phyloP scores from a whole-genome alignment of 2,113 vertebrate genomes.

The Anoplopoma fimbria region DNA sequence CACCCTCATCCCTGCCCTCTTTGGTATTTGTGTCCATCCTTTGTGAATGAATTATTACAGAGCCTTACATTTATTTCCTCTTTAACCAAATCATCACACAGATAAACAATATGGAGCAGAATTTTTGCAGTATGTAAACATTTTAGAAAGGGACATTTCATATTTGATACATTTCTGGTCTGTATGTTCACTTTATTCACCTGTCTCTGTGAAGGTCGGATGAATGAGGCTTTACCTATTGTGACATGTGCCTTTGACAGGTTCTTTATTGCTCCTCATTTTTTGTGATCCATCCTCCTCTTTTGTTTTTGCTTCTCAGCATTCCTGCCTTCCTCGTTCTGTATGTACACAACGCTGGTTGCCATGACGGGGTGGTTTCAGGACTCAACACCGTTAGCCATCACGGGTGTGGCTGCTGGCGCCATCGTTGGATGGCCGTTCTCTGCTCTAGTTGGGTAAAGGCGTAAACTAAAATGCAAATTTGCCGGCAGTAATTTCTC shows the following conservation, averaged over 20 bases:
- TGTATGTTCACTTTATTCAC: neutral
- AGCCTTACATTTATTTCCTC: neutral
- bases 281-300: neutral
- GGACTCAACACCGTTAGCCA: slow-evolving; percentile 89
- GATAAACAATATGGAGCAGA: neutral
- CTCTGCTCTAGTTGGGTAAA: slow-evolving; percentile 93
- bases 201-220: neutral
- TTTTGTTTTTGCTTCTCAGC: slow-evolving; percentile 79
- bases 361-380: slow-evolving; percentile 98
- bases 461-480: neutral
- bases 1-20: neutral
- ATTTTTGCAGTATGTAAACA: neutral
- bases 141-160: slow-evolving; percentile 1
- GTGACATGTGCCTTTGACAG: neutral
- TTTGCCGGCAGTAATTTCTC: neutral
- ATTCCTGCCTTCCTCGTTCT: slow-evolving; percentile 96
- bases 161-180: neutral
- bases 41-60: neutral
- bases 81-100: neutral
- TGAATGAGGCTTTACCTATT: neutral
- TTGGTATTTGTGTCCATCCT: neutral
- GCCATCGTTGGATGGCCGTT: slow-evolving; percentile 96
- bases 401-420: slow-evolving; percentile 92
- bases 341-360: slow-evolving; percentile 95
- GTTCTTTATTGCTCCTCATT: neutral